Evolutionary conservation across 2,888 invertebrate genomes (phyloP), one percentile per base, ranked within the genome.

Genomic region (Mesorhabditis sp.): DNA sequence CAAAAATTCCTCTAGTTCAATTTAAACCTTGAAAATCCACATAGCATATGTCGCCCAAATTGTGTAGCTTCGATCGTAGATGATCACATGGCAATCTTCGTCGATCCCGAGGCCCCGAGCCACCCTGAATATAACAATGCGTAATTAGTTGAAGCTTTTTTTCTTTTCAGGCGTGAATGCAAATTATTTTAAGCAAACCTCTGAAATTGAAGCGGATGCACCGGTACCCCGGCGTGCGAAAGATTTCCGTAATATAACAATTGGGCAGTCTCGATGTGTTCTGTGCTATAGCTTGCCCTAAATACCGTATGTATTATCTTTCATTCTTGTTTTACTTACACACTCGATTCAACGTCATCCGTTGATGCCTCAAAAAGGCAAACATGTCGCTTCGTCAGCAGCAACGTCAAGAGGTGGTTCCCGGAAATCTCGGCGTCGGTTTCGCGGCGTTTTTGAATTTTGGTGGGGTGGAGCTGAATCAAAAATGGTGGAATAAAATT

Each of bases 181-280:
- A 28, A 28, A 28, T 2, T 28, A 28, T 28, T 28, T 28, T 2
- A 28, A 28, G 3, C 44, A 4, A 62, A 73, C 74, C 72, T 58
- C 67, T 79, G 79, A 65, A 80, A 80, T 64, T 78, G 77, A 4
- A 84, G 80, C 43, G 84, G 84, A 74, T 84, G 84, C 4, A 84
- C 84, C 43, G 84, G 84, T 43, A 84, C 83, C 43, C 83, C 83
- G 45, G 76, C 74, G 70, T 84, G 84, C 44, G 78, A 79, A 41
- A 84, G 71, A 64, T 82, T 83, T 7, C 80, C 75, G 67, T 83
- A 81, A 67, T 78, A 79, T n/a, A 83, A 74, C 2, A 82, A 73
- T 43, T 76, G 76, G 7, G 83, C 82, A 13, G 76, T 74, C 62
- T 84, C 80, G 45, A 83, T 76, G 72, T 83, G 83, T 67, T 82